Conservation (phyloP, 2,888 invertebrate genomes). For the Stegana nigrithorax region DNA sequence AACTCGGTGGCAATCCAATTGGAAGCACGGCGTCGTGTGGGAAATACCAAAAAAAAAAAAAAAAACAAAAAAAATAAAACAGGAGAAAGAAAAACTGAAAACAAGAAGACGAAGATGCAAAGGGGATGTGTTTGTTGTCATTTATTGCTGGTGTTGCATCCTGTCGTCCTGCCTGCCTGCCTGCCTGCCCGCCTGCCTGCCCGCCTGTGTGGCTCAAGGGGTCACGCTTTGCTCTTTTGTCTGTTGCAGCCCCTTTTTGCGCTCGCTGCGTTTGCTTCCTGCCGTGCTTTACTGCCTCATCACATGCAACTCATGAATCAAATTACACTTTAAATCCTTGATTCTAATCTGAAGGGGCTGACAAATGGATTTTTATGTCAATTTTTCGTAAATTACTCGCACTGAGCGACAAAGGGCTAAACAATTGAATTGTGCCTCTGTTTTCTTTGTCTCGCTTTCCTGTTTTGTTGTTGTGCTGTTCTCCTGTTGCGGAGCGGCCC, state of each 20-base stretch:
- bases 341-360: conserved; percentile 66
- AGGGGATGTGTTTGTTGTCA: conserved; percentile 64
- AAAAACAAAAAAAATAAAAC: neutral
- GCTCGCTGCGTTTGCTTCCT: neutral
- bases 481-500: no score
- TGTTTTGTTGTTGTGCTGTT: no score
- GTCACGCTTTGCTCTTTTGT: conserved; percentile 60
- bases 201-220: conserved; percentile 50
- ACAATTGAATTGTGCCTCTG: conserved; percentile 65
- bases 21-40: neutral
- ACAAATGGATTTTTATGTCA: conserved; percentile 67
- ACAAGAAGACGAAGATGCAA: neutral
- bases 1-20: conserved; percentile 1
- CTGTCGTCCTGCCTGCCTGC: neutral
- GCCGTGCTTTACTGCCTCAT: neutral
- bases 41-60: neutral
- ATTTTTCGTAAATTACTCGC: conserved; percentile 52
- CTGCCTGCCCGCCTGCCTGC: conserved; percentile 5
- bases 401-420: conserved; percentile 36
- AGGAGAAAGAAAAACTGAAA: neutral
- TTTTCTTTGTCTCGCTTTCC: no score
- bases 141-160: conserved; percentile 55
- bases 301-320: conserved; percentile 55
- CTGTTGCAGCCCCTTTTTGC: neutral
- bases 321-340: conserved; percentile 67